Conservation (phyloP, 2,797 vertebrate species). For the Carcharodon carcharias region DNA sequence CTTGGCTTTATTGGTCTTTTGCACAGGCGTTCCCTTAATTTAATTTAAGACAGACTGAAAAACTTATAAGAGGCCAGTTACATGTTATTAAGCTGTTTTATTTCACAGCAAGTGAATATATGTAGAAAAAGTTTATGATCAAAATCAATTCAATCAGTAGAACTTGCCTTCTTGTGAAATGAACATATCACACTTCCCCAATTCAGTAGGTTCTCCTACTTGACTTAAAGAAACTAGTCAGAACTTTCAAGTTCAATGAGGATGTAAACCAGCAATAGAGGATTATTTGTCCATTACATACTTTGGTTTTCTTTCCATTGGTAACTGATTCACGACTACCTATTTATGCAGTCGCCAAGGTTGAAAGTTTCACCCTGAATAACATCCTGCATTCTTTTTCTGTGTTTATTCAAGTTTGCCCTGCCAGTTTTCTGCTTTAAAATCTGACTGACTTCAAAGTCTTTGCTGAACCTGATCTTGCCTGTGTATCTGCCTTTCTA, state of each 20-base stretch:
- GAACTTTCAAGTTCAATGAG: background rate
- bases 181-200: background rate
- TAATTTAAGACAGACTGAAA: background rate
- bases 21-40: background rate
- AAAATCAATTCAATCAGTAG: background rate
- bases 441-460: background rate
- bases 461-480: background rate
- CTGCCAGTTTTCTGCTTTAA: background rate
- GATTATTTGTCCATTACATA: background rate
- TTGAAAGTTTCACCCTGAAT: background rate
- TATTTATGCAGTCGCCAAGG: background rate
- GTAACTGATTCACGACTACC: background rate
- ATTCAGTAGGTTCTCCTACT: background rate
- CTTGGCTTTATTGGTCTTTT: background rate
- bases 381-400: background rate
- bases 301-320: background rate
- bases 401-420: background rate
- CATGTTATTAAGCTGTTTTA: background rate
- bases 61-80: background rate
- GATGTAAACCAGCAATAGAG: background rate
- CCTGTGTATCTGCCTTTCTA: background rate
- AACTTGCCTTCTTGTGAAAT: background rate
- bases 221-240: background rate
- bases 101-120: background rate
- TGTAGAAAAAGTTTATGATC: background rate